These are phyloP conservation scores for Trichechus manatus DNA, from an alignment of 2,113 vertebrate genomes.

Conservation along the genomic window DNA sequence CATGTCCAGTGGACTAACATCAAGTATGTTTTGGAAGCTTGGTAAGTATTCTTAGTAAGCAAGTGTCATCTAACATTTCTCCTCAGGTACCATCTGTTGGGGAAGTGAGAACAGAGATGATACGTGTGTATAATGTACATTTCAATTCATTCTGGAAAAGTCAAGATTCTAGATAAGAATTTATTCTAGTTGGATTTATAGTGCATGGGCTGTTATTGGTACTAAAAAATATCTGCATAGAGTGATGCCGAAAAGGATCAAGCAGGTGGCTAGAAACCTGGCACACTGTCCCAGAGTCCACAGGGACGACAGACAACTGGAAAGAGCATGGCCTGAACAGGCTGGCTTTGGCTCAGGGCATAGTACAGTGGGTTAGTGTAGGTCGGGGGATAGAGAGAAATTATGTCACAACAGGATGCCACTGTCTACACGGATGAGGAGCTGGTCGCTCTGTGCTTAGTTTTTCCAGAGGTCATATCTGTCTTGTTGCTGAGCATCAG, in stretches of 20 bases:
- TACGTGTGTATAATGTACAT: neutral
- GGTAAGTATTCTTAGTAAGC: neutral
- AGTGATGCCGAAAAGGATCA: neutral
- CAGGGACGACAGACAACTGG: accelerated
- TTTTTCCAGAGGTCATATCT: neutral
- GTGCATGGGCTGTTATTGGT: neutral
- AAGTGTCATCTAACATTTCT: neutral
- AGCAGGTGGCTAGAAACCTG: neutral
- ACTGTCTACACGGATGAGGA: neutral
- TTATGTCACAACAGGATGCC: neutral
- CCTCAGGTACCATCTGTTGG: neutral
- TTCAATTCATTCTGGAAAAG: neutral
- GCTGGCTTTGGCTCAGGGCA: neutral
- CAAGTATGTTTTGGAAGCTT: neutral
- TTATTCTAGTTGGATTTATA: neutral
- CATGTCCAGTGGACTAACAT: neutral
- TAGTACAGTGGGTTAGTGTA: neutral
- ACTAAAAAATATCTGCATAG: neutral
- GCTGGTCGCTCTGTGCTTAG: neutral
- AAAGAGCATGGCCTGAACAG: neutral
- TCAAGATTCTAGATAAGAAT: neutral
- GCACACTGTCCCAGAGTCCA: neutral
- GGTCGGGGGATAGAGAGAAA: neutral
- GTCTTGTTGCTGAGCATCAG: neutral
- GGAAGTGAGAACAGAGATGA: neutral